Evolutionary conservation across 2,113 vertebrate species (phyloP), one percentile per base, ranked within the genome.

Genomic region (Pterocles orientalis): DNA sequence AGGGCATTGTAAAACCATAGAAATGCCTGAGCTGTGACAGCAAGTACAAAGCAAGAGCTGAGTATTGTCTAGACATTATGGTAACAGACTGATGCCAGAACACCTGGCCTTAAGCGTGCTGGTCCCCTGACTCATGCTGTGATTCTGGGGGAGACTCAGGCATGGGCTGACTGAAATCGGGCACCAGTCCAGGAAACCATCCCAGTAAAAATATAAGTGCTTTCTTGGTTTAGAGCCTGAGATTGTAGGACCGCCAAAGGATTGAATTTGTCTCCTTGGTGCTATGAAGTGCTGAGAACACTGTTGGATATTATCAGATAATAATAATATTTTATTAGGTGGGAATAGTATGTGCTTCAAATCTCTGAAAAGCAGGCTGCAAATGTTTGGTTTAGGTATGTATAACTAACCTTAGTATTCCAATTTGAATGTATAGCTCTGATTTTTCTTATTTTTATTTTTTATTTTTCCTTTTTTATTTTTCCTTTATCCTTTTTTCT

Each of bases 101-200:
- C 14, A 39, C 21, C 16, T 45, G 53, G 29, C 28, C 28, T n/a
- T 65, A 12, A 78, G 9, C 2, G 1, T 12, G 4, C 25, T 73
- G 29, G 21, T 95, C 12, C 34, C n/a, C 11, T 0, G 0, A 2
- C 15, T 79, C 41, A 25, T 14, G 17, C 29, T 6, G 1, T 0
- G 3, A 31, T 56, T 21, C 71, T 65, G 54, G 23, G 28, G 8
- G 31, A 82, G 34, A 14, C 23, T 80, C n/a, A 41, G 45, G 33
- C n/a, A 24, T 80, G 43, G 51, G 14, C 12, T 51, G 29, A 9
- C 56, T 92, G 60, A 80, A 90, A 82, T 78, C n/a, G 80, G 45
- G 13, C 82, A 58, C 62, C 57, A 64, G 6, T 19, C 58, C 72
- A 84, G 77, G 56, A 94, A 88, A 39, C 4, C 31, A 54, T 12